phyloP scores from a whole-genome alignment of 2,888 invertebrate genomes.

The Shargacucullia verbasci region DNA sequence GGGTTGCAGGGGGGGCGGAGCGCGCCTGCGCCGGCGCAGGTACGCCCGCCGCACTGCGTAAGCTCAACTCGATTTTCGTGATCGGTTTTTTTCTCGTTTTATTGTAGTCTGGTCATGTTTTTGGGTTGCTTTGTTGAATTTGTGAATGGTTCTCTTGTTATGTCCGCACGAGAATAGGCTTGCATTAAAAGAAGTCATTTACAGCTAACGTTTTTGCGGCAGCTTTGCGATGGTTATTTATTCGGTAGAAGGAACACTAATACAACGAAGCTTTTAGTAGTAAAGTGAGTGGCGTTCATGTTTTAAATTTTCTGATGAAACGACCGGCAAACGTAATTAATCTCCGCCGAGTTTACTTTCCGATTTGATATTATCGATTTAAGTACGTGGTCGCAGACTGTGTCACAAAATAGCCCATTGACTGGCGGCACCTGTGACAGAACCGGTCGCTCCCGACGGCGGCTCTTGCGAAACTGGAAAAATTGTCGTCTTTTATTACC shows the following conservation, averaged over 20 bases:
- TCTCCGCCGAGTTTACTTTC: constrained; percentile 48
- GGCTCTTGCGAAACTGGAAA: constrained; percentile 80
- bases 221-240: constrained; percentile 52
- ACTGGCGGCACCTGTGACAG: constrained; percentile 79
- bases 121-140: constrained; percentile 84
- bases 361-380: constrained; percentile 65
- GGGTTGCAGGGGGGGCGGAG: constrained; percentile 53
- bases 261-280: constrained; percentile 34
- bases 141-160: constrained; percentile 81
- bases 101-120: constrained; percentile 84
- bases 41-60: constrained; percentile 81
- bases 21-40: constrained; percentile 76
- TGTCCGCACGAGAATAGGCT: constrained; percentile 63
- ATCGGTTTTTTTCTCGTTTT: constrained; percentile 80
- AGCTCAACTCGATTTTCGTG: constrained; percentile 85
- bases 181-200: constrained; percentile 65
- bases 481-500: constrained; percentile 73
- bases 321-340: constrained; percentile 38
- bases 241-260: constrained; percentile 37
- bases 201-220: constrained; percentile 61
- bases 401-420: constrained; percentile 72
- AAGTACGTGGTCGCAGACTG: constrained; percentile 66
- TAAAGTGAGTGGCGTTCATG: constrained; percentile 20
- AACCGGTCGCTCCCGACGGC: constrained; percentile 79
- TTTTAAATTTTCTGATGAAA: constrained; percentile 35